Percentiles rank a stretch among this genome's conserved stretches.
phyloP scores from a whole-genome alignment of 64 coral and sea anemone species.

The Montipora cactus region DNA sequence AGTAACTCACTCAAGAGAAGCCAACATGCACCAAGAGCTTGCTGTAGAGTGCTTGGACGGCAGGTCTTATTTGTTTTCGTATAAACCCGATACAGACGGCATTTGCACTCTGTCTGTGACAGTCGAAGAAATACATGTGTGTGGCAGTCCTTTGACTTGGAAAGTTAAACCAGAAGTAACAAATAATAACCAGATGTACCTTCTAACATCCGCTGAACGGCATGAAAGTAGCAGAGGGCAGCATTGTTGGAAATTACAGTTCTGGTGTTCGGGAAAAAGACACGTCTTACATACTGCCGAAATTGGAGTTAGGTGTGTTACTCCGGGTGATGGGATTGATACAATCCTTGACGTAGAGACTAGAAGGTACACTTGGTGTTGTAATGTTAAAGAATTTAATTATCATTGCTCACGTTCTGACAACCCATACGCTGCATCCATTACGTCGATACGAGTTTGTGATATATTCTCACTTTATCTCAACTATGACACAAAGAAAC shows the following conservation, averaged over 20 bases:
- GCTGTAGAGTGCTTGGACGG: not conserved
- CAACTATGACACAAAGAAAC: constrained; percentile 8
- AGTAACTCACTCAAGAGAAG: not conserved
- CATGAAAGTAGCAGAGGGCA: not conserved
- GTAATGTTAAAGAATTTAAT: too few relatives aligned
- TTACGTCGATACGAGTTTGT: not conserved
- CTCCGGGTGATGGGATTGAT: too few relatives aligned
- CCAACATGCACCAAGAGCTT: not conserved
- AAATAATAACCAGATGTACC: too few relatives aligned
- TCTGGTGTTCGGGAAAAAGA: too few relatives aligned
- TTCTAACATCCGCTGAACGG: not conserved
- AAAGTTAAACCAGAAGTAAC: not conserved
- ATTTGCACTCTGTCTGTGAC: not conserved
- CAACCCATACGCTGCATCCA: not conserved
- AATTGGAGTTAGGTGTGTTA: not conserved
- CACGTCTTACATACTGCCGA: too few relatives aligned
- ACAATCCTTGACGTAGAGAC: not conserved
- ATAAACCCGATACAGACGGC: not conserved
- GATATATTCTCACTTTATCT: constrained; percentile 1
- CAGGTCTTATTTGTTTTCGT: not conserved
- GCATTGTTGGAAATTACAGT: not conserved
- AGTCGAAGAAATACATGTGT: not conserved
- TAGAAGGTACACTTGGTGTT: not conserved
- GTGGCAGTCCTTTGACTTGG: constrained; percentile 13
- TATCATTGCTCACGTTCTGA: not conserved